These are phyloP conservation scores for Philaethria dido DNA, from an alignment of 2,888 invertebrate species.

Conservation along the genomic window DNA sequence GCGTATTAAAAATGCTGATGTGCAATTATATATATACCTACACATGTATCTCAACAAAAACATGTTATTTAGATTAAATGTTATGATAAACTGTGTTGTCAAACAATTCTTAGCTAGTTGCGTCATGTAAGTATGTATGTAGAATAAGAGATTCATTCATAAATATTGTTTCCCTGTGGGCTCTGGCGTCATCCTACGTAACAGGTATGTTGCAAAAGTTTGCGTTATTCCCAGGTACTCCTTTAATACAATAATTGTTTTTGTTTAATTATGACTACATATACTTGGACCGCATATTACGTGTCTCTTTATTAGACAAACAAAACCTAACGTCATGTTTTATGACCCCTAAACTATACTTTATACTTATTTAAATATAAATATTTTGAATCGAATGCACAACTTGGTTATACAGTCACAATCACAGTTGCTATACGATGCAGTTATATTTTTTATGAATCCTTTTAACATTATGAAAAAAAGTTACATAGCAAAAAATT, in stretches of 20 bases:
- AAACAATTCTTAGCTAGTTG: conserved; percentile 15
- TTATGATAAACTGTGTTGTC: background rate
- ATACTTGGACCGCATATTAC: too few relatives aligned
- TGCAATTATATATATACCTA: background rate
- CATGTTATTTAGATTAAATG: background rate
- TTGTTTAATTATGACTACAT: too few relatives aligned
- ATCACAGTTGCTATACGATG: too few relatives aligned
- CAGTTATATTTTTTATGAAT: too few relatives aligned
- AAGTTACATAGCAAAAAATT: too few relatives aligned
- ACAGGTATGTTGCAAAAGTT: background rate
- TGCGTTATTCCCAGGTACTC: background rate
- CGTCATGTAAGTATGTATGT: conserved; percentile 2
- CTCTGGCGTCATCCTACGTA: background rate
- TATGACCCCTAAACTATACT: too few relatives aligned
- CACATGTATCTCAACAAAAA: background rate
- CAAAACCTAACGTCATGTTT: too few relatives aligned
- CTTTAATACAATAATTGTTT: background rate
- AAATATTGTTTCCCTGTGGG: conserved; percentile 15
- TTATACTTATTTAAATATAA: too few relatives aligned
- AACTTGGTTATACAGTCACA: too few relatives aligned
- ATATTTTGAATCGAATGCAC: too few relatives aligned
- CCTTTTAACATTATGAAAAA: too few relatives aligned
- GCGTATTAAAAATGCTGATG: background rate
- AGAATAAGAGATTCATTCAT: conserved; percentile 14
- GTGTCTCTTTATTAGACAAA: too few relatives aligned